These are phyloP conservation scores for Formica selysi DNA, from an alignment of 1,140 invertebrate genomes.

Conservation along the genomic window DNA sequence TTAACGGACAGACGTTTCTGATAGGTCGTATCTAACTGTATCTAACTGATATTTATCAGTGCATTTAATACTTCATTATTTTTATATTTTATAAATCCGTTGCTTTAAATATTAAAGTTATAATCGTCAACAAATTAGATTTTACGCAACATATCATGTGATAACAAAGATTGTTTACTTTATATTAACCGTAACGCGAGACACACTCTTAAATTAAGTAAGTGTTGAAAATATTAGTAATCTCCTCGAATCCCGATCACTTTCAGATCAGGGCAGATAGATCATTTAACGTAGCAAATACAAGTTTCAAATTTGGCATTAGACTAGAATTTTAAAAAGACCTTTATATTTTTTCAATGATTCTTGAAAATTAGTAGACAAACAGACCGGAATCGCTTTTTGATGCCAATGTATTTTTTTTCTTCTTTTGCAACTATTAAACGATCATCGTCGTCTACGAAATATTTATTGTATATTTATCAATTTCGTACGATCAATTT, in stretches of 20 bases:
- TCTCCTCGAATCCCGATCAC: not conserved
- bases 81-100: not conserved
- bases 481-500: conserved; percentile 19
- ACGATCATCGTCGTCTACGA: not conserved
- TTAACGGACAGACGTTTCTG: not conserved
- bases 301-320: conserved; percentile 51
- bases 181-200: not conserved
- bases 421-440: not conserved
- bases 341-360: not conserved
- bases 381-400: conserved; percentile 7
- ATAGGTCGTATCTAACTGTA: not conserved
- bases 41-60: not conserved
- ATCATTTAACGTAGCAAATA: conserved; percentile 40
- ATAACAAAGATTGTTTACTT: not conserved
- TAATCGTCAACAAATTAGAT: not conserved
- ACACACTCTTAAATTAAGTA: conserved; percentile 27
- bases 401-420: not conserved
- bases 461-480: conserved; percentile 6
- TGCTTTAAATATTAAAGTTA: not conserved
- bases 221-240: conserved; percentile 38
- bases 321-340: conserved; percentile 51
- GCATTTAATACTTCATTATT: not conserved
- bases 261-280: not conserved
- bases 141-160: not conserved
- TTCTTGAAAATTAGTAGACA: not conserved